phyloP scores from a whole-genome alignment of 2,888 invertebrate species.

The Apodemia zela region DNA sequence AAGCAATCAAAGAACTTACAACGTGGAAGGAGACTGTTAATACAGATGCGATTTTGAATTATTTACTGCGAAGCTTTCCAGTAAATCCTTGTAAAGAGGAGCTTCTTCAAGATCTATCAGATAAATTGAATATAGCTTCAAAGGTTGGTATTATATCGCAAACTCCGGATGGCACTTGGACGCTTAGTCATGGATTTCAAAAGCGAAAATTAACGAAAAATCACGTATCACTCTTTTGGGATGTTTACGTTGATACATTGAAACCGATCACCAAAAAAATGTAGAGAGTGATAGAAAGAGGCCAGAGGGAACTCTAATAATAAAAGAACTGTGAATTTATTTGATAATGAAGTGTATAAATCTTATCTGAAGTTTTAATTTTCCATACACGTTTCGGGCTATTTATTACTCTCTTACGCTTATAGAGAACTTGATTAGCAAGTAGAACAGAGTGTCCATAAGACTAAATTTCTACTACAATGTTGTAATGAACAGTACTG shows the following conservation, averaged over 20 bases:
- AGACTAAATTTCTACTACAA: background rate
- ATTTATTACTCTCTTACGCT: too few species aligned
- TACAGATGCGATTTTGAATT: background rate
- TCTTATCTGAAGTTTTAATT: background rate
- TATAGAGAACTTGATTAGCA: too few species aligned
- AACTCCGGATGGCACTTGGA: background rate
- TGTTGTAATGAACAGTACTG: too few species aligned
- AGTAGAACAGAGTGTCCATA: background rate
- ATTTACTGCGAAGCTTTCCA: background rate
- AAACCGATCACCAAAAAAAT: background rate
- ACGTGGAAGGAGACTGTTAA: slow-evolving; percentile 2
- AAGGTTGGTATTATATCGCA: background rate
- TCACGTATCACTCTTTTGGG: slow-evolving; percentile 1
- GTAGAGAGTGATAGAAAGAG: background rate
- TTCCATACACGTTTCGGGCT: background rate
- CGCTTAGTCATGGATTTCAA: slow-evolving; percentile 2
- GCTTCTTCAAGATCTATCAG: slow-evolving; percentile 11
- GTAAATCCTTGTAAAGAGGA: background rate
- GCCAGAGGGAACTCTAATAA: background rate
- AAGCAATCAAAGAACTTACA: slow-evolving; percentile 3
- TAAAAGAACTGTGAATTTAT: background rate
- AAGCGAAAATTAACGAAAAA: background rate
- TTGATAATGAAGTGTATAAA: background rate
- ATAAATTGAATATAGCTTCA: slow-evolving; percentile 8
- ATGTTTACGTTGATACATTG: background rate